A percentile compares a stretch with the other conserved stretches of the same genome.
Conservation (phyloP, 1,140 invertebrate genomes). For the Aphidius ervi region DNA sequence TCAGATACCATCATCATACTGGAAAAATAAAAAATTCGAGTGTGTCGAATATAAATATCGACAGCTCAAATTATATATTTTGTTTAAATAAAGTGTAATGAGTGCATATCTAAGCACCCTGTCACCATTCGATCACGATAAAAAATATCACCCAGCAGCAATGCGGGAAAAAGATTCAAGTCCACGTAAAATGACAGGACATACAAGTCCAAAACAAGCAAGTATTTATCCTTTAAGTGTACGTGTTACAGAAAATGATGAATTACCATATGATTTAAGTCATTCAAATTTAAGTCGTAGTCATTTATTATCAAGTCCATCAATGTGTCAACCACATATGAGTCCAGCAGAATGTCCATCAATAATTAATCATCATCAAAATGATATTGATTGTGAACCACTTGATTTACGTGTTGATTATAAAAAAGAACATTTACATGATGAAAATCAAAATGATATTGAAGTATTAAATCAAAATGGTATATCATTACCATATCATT, state of each 20-base stretch:
- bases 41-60: too few species aligned
- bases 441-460: constrained; percentile 64
- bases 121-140: constrained; percentile 46
- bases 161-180: constrained; percentile 80
- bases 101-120: constrained; percentile 49
- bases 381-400: constrained; percentile 56
- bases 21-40: too few species aligned
- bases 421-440: constrained; percentile 68
- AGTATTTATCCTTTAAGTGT: constrained; percentile 65
- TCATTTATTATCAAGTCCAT: constrained; percentile 26
- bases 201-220: constrained; percentile 68
- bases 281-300: constrained; percentile 38
- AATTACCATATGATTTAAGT: constrained; percentile 60
- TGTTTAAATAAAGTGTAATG: constrained; percentile 46
- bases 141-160: constrained; percentile 46
- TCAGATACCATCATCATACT: too few species aligned
- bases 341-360: constrained; percentile 53
- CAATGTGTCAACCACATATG: constrained; percentile 50
- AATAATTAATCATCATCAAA: constrained; percentile 24
- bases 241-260: constrained; percentile 52
- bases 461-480: constrained; percentile 49
- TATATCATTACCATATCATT: constrained; percentile 46
- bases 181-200: constrained; percentile 68
- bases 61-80: too few species aligned
- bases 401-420: constrained; percentile 78